Percentiles rank a stretch among this genome's conserved stretches.
These are phyloP conservation scores for Petaurus breviceps DNA, from an alignment of 2,113 vertebrate species.

Conservation along the genomic window DNA sequence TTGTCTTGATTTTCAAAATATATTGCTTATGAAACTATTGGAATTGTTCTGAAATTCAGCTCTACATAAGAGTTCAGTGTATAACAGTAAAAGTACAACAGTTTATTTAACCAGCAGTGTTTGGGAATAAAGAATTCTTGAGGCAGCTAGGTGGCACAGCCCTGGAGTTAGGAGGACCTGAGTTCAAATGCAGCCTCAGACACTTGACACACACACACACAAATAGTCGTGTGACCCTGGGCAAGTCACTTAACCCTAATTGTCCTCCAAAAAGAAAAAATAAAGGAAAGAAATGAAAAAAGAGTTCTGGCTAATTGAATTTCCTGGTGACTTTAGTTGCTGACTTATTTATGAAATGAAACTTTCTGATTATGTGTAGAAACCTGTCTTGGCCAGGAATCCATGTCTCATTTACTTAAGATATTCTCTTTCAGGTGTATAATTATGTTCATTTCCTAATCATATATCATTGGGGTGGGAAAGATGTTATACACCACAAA, in stretches of 20 bases:
- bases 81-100: constrained; percentile 18
- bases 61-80: constrained; percentile 32
- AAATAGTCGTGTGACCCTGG: too few species aligned
- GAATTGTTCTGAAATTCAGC: constrained; percentile 58
- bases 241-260: too few species aligned
- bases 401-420: not conserved
- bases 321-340: not conserved
- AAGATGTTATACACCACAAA: not conserved
- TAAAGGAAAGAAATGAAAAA: too few species aligned
- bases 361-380: not conserved
- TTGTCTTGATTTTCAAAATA: constrained; percentile 66
- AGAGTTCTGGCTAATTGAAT: not conserved
- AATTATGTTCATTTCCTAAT: not conserved
- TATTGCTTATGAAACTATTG: constrained; percentile 49
- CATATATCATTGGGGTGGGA: not conserved
- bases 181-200: too few species aligned
- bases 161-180: too few species aligned
- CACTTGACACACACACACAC: too few species aligned
- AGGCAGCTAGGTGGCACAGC: too few species aligned
- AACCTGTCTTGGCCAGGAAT: not conserved
- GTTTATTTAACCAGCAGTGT: not conserved
- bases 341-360: not conserved
- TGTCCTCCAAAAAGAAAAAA: too few species aligned
- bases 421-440: not conserved
- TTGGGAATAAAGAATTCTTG: not conserved